Percentiles rank a stretch among this genome's conserved stretches.
These are phyloP conservation scores for Hyposoter dolosus DNA, from an alignment of 2,888 invertebrate genomes.

Conservation along the genomic window DNA sequence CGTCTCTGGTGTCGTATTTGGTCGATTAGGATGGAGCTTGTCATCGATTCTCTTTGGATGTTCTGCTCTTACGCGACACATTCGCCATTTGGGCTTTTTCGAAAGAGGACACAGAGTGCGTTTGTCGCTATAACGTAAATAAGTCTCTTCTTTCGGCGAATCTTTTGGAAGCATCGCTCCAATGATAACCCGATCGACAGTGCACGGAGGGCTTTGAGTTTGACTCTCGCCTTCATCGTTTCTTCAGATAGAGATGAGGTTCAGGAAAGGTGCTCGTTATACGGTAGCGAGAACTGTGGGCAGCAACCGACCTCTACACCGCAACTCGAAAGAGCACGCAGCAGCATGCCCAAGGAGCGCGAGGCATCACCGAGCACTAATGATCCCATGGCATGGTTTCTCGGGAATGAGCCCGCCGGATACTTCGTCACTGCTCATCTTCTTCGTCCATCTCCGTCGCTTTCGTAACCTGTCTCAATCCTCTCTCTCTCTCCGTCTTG, in stretches of 20 bases:
- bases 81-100: neutral
- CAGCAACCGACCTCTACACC: constrained; percentile 72
- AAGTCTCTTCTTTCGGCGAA: constrained; percentile 10
- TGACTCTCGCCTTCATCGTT: constrained; percentile 44
- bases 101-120: neutral
- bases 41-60: neutral
- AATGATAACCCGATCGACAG: constrained; percentile 60
- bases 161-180: constrained; percentile 25
- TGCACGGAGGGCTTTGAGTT: neutral
- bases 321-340: constrained; percentile 73
- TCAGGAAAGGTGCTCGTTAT: constrained; percentile 77
- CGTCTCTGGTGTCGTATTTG: constrained; percentile 2
- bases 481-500: constrained; percentile 10
- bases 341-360: constrained; percentile 60
- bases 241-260: constrained; percentile 67
- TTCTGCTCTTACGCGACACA: neutral
- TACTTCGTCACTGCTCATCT: constrained; percentile 65
- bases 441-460: constrained; percentile 14
- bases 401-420: constrained; percentile 69
- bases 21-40: constrained; percentile 7
- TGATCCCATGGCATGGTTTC: constrained; percentile 70
- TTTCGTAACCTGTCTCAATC: constrained; percentile 11
- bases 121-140: neutral
- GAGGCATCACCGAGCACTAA: constrained; percentile 70
- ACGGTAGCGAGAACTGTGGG: constrained; percentile 77